phyloP scores from a whole-genome alignment of 2,888 invertebrate species.

The Apotomis capreana region DNA sequence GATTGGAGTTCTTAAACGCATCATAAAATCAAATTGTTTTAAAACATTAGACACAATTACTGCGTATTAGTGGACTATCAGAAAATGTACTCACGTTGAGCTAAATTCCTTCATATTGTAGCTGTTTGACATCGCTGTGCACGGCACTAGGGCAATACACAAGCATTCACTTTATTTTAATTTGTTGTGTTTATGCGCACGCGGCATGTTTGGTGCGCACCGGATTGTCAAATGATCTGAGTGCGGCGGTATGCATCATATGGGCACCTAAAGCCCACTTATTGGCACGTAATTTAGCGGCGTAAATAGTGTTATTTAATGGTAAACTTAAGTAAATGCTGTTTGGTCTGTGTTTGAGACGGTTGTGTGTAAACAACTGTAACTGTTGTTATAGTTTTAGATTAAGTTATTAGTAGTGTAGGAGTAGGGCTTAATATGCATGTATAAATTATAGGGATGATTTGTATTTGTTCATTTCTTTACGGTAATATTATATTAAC shows the following conservation, averaged over 20 bases:
- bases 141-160: slow-evolving; percentile 39
- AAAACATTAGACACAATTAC: background rate
- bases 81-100: slow-evolving; percentile 71
- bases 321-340: background rate
- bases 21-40: background rate
- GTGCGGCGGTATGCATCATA: slow-evolving; percentile 47
- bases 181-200: slow-evolving; percentile 54
- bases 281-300: slow-evolving; percentile 26
- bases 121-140: slow-evolving; percentile 68
- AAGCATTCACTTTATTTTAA: slow-evolving; percentile 49
- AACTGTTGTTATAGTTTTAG: background rate
- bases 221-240: slow-evolving; percentile 58
- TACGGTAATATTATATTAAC: too few species aligned
- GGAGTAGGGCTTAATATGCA: too few species aligned
- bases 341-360: background rate
- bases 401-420: too few species aligned
- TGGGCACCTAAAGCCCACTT: slow-evolving; percentile 18
- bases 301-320: slow-evolving; percentile 8
- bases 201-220: slow-evolving; percentile 62
- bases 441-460: too few species aligned
- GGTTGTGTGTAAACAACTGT: background rate
- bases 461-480: too few species aligned
- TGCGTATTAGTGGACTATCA: background rate
- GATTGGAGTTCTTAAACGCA: too few species aligned
- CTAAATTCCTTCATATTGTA: slow-evolving; percentile 80